Conservation (phyloP, 2,888 invertebrate genomes). For the Cheilosia vulpina region DNA sequence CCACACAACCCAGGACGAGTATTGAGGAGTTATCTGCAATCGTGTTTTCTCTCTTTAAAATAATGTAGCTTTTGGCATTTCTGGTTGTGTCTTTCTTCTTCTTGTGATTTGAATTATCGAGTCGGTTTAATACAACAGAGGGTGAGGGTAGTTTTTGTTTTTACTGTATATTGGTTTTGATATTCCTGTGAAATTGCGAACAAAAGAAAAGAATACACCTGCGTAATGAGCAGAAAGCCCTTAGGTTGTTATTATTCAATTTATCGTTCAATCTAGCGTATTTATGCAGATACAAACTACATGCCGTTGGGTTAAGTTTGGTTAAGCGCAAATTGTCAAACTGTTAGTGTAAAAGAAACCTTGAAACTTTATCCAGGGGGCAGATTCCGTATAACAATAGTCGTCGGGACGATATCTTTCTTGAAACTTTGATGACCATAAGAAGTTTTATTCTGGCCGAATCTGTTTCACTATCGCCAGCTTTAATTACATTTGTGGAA, state of each 20-base stretch:
- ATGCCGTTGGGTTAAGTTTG: no score
- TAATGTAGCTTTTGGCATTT: constrained; percentile 1
- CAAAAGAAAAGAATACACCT: neutral
- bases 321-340: no score
- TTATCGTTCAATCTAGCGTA: constrained; percentile 4
- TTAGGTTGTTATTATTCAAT: constrained; percentile 8
- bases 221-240: neutral
- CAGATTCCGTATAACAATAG: no score
- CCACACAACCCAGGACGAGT: neutral
- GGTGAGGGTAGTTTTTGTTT: neutral
- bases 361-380: no score
- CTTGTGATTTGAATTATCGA: constrained; percentile 7
- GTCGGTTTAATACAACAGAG: constrained; percentile 9
- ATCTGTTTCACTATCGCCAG: no score
- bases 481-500: no score
- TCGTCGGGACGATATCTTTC: no score
- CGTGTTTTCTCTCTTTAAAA: constrained; percentile 6
- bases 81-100: neutral
- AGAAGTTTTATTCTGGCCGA: no score
- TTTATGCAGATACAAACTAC: neutral
- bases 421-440: no score
- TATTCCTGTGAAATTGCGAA: neutral
- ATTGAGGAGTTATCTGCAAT: constrained; percentile 31
- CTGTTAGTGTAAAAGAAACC: no score
- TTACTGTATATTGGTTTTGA: neutral